Conservation (phyloP, 2,888 invertebrate genomes). For the Lasiommata megera region DNA sequence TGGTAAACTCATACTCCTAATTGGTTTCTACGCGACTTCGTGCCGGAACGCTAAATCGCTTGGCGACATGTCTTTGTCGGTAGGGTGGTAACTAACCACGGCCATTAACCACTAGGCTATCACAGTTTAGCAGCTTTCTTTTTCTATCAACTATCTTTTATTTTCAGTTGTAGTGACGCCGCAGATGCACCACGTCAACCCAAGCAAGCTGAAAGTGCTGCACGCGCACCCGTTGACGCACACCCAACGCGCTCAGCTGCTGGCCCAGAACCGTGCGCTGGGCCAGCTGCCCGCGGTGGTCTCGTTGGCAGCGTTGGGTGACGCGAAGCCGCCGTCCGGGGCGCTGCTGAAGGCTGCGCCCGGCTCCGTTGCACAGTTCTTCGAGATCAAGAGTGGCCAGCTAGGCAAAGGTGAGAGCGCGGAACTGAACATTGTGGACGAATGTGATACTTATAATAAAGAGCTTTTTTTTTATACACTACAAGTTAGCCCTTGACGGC, state of each 20-base stretch:
- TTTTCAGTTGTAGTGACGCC: conserved; percentile 47
- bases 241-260: conserved; percentile 55
- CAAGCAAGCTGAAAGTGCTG: conserved; percentile 61
- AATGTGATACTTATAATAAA: too few relatives aligned
- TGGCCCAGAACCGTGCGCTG: conserved; percentile 51
- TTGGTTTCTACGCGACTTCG: too few relatives aligned
- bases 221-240: conserved; percentile 66
- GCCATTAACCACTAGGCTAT: too few relatives aligned
- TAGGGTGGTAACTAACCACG: too few relatives aligned
- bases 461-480: too few relatives aligned
- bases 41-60: too few relatives aligned
- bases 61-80: background rate
- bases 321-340: conserved; percentile 41
- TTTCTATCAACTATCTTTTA: background rate
- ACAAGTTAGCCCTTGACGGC: too few relatives aligned
- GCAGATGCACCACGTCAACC: conserved; percentile 53
- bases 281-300: conserved; percentile 58
- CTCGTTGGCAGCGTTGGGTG: conserved; percentile 59
- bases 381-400: conserved; percentile 67
- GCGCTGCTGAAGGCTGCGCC: conserved; percentile 56
- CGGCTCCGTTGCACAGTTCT: conserved; percentile 63
- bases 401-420: conserved; percentile 50
- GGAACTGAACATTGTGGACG: too few relatives aligned
- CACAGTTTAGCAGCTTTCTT: too few relatives aligned
- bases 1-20: too few relatives aligned